These are phyloP conservation scores for Bruchidius siliquastri DNA, from an alignment of 2,888 invertebrate genomes.

Conservation along the genomic window DNA sequence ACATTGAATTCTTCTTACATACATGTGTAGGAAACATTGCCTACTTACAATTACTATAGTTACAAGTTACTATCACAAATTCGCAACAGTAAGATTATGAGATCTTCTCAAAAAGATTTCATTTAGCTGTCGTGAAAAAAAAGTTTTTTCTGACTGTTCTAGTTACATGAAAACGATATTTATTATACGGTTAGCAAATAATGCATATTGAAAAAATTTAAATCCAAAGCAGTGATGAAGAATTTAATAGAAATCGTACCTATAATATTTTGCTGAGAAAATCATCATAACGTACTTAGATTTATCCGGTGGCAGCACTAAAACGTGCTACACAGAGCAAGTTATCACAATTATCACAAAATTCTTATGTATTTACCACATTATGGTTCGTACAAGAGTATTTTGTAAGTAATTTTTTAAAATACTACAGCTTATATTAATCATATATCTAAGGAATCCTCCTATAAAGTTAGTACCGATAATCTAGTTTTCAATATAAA, in stretches of 20 bases:
- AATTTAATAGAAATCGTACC: no score
- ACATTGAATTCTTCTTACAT: background rate
- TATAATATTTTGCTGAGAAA: background rate
- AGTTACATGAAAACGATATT: no score
- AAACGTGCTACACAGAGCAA: background rate
- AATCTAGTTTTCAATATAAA: no score
- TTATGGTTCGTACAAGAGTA: background rate
- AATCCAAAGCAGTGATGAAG: no score
- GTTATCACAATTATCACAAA: background rate
- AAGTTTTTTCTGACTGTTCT: no score
- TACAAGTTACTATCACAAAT: background rate
- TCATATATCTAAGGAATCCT: background rate
- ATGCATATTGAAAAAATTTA: no score
- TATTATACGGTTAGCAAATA: no score
- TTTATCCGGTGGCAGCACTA: background rate
- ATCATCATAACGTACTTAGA: background rate
- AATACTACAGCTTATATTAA: background rate
- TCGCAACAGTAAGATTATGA: background rate
- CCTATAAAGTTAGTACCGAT: background rate
- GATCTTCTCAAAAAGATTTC: background rate
- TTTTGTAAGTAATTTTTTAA: background rate
- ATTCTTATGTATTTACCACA: background rate
- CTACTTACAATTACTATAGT: background rate
- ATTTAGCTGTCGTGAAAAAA: no score
- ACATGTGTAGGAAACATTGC: background rate